phyloP scores from a whole-genome alignment of 2,113 vertebrate species.

The Otocyon megalotis region DNA sequence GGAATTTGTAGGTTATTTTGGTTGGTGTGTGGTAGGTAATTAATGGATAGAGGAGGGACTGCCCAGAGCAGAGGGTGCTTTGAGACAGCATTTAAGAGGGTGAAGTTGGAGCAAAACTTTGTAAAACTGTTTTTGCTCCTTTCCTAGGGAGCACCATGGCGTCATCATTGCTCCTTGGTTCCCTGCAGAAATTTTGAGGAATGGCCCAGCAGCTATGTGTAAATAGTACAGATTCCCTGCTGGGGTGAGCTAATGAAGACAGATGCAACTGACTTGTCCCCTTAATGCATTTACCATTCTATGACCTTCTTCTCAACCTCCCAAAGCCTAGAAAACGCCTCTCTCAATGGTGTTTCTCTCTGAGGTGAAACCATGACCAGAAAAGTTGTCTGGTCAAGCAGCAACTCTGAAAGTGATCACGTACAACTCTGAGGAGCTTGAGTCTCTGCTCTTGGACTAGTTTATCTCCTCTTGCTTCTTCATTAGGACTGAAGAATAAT shows the following conservation, averaged over 20 bases:
- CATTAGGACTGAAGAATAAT: background rate
- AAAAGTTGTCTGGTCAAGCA: background rate
- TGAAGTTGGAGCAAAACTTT: background rate
- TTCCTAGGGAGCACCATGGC: background rate
- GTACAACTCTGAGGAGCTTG: background rate
- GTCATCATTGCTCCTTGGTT: background rate
- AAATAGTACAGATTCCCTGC: fast-evolving
- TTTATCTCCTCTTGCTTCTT: background rate
- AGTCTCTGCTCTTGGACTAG: background rate
- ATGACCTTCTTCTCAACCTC: background rate
- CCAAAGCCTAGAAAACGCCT: background rate
- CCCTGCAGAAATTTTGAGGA: background rate
- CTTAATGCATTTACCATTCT: background rate
- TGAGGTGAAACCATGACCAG: background rate
- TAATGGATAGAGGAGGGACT: background rate
- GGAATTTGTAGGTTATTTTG: background rate
- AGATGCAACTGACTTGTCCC: background rate
- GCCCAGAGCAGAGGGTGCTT: background rate
- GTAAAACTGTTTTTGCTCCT: background rate
- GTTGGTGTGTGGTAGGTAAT: background rate
- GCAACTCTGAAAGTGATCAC: too few relatives aligned
- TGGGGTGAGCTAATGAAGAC: background rate
- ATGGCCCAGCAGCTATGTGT: background rate
- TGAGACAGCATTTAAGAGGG: background rate
- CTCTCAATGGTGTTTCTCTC: background rate